Evolutionary conservation across 2,113 vertebrate species (phyloP).

Genomic region (Nerophis lumbriciformis): DNA sequence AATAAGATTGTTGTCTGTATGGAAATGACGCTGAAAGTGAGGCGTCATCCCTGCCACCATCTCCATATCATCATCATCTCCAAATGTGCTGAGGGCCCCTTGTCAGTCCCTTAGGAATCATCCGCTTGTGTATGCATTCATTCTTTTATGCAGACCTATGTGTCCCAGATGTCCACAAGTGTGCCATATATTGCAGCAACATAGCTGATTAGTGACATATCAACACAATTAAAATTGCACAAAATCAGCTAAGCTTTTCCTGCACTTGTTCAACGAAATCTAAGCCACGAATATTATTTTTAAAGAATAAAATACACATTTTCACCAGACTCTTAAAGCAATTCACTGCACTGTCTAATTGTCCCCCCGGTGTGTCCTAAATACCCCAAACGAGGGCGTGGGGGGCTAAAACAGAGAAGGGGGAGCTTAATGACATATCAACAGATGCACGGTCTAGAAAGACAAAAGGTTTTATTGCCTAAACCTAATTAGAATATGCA

Average conservation of each 20-base stretch:
- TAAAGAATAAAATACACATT: neutral
- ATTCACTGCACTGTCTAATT: constrained; percentile 22
- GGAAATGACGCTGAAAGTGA: neutral
- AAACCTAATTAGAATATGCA: constrained; percentile 67
- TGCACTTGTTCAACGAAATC: too few relatives aligned
- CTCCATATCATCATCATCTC: too few relatives aligned
- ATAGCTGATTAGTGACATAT: neutral
- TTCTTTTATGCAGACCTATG: neutral
- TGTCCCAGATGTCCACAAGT: neutral
- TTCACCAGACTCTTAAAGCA: neutral
- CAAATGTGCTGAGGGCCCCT: too few relatives aligned
- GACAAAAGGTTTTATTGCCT: constrained; percentile 43
- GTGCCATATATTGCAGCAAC: neutral
- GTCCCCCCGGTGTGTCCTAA: constrained; percentile 55
- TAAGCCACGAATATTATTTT: neutral
- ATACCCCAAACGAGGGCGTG: constrained; percentile 50
- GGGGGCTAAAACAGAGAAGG: neutral
- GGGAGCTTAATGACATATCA: constrained; percentile 31
- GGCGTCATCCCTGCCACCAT: too few relatives aligned
- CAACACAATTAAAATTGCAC: neutral
- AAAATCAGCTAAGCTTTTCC: too few relatives aligned
- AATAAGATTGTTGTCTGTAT: neutral
- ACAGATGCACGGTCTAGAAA: constrained; percentile 56
- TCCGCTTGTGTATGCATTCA: too few relatives aligned
- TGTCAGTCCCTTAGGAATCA: too few relatives aligned